These are phyloP conservation scores for Sinhomidia bicolor DNA, from an alignment of 2,888 invertebrate genomes.

Conservation along the genomic window DNA sequence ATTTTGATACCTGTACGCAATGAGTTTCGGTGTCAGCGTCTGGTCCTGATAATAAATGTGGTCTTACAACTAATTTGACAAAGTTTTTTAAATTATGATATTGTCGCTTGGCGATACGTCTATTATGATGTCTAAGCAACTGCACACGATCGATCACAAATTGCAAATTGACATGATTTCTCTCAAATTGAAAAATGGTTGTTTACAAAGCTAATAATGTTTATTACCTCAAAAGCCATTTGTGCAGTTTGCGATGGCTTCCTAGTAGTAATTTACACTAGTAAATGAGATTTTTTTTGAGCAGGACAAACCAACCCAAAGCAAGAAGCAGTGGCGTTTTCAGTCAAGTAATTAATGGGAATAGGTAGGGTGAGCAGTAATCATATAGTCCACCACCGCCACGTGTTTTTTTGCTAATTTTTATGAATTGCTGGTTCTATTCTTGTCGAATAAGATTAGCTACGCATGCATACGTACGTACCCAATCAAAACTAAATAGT, in stretches of 20 bases:
- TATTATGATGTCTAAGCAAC: slow-evolving; percentile 15
- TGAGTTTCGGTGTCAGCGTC: no score
- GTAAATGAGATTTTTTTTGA: slow-evolving; percentile 47
- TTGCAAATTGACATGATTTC: slow-evolving; percentile 13
- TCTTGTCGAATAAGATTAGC: no score
- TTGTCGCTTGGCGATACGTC: not conserved
- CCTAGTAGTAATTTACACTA: slow-evolving; percentile 47
- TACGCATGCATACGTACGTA: no score
- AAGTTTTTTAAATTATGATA: not conserved
- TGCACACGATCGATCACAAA: slow-evolving; percentile 56
- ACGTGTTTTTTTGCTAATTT: not conserved
- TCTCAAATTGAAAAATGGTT: slow-evolving; percentile 7
- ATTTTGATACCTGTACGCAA: not conserved
- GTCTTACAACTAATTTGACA: slow-evolving; percentile 1
- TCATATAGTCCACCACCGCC: not conserved
- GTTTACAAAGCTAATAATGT: slow-evolving; percentile 41
- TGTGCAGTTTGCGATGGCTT: slow-evolving; percentile 23
- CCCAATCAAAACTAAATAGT: no score
- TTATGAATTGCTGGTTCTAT: not conserved
- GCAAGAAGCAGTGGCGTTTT: not conserved
- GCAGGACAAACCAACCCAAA: slow-evolving; percentile 11
- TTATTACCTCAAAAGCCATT: slow-evolving; percentile 42
- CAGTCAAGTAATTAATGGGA: not conserved
- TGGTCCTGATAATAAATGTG: not conserved
- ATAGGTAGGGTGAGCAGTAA: slow-evolving; percentile 11